These are phyloP conservation scores for Belonocnema kinseyi DNA, from an alignment of 1,140 invertebrate species.

Conservation along the genomic window DNA sequence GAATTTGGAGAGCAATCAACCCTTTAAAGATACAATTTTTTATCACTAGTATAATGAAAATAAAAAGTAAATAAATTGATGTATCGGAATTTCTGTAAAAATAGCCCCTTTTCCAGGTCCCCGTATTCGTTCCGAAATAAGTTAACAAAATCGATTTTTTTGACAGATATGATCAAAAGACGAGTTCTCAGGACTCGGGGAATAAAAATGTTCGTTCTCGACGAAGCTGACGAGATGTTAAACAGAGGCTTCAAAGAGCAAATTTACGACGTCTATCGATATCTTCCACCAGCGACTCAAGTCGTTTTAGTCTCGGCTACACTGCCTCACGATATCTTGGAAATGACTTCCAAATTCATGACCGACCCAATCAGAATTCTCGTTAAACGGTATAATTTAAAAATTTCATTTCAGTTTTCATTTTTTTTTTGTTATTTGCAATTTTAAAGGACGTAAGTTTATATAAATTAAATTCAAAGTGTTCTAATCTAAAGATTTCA, in stretches of 20 bases:
- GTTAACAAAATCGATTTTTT: slow-evolving; percentile 31
- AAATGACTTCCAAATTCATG: slow-evolving; percentile 99
- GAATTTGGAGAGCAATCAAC: too few species aligned
- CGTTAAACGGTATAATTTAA: slow-evolving; percentile 99
- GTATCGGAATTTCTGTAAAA: too few species aligned
- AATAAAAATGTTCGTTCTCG: slow-evolving; percentile 98
- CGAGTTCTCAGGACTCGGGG: slow-evolving; percentile 94
- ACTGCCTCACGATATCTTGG: slow-evolving; percentile 98
- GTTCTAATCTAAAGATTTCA: too few species aligned
- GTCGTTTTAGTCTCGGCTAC: slow-evolving; percentile 98
- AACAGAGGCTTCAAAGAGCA: slow-evolving; percentile 99
- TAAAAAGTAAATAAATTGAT: too few species aligned
- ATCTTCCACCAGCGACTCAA: slow-evolving; percentile 98
- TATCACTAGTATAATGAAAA: too few species aligned
- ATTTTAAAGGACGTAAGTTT: too few species aligned
- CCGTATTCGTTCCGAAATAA: too few species aligned
- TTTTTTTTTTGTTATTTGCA: slow-evolving; percentile 41
- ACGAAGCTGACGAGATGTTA: slow-evolving; percentile 99
- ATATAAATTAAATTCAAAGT: too few species aligned
- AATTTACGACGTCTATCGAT: slow-evolving; percentile 99
- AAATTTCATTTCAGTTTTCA: too few species aligned
- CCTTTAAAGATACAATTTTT: too few species aligned
- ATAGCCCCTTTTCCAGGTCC: too few species aligned
- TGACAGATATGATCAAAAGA: slow-evolving; percentile 96
- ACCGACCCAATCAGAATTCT: slow-evolving; percentile 98